Conservation (phyloP, 2,113 vertebrate species). For the Struthio camelus region DNA sequence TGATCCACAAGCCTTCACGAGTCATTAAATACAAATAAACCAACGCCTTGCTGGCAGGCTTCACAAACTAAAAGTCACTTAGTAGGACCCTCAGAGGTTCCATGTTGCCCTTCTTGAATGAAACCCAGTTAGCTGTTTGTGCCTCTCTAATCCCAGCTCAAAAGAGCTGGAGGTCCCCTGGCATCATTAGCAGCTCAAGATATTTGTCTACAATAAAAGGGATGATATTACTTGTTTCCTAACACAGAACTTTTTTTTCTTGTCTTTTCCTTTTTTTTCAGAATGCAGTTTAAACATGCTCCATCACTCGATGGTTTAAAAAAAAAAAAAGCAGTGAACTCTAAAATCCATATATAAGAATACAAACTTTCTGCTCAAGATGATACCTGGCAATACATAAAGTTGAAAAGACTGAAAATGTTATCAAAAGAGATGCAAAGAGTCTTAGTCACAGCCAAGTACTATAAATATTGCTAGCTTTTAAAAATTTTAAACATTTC, state of each 20-base stretch:
- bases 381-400: neutral
- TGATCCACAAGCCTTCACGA: neutral
- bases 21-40: constrained; percentile 26
- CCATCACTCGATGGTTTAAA: neutral
- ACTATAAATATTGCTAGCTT: too few species aligned
- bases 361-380: neutral
- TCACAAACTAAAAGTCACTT: neutral
- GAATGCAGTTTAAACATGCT: neutral
- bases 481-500: too few species aligned
- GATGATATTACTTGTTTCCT: neutral
- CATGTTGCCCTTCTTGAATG: neutral
- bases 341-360: neutral
- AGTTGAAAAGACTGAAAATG: neutral
- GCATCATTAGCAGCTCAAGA: neutral
- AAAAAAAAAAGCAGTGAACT: neutral
- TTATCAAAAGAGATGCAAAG: neutral
- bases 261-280: neutral
- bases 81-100: neutral
- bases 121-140: neutral
- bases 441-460: neutral
- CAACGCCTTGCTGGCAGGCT: neutral
- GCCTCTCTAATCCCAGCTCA: neutral
- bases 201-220: neutral
- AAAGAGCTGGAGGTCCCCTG: neutral
- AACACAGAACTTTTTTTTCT: neutral